Evolutionary conservation across 2,888 invertebrate genomes (phyloP), one percentile per base, ranked within the genome.

Genomic region (Patella ulyssiponensis): DNA sequence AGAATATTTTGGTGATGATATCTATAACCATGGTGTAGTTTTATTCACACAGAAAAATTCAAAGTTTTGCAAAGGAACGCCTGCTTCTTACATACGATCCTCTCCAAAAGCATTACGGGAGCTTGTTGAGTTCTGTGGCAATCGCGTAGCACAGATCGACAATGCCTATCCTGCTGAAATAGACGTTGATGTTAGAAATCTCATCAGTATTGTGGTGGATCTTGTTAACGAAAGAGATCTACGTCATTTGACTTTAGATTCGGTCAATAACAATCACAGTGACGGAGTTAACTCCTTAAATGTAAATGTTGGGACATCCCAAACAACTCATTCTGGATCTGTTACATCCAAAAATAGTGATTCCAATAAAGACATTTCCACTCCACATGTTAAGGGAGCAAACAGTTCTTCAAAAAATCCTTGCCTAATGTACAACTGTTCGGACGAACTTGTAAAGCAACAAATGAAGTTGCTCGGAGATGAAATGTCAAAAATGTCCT

Each of bases 191-290:
- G 23, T 64, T 64, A 20, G 64, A 20, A 64, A 64, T 64, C 64
- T 64, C 23, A 64, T 64, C 64, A 64, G 64, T 64, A 64, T 64
- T 64, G 64, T 64, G 23, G 64, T 64, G 20, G 64, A 64, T 23
- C 23, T 64, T 12, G 64, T 64, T 15, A 64, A 64, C 20, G 64
- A 64, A 12, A 64, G 64, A 23, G 23, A 64, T 64, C 23, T 64
- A 23, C 11, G 23, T 64, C 14, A 64, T 15, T 64, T 64, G 15
- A 23, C 20, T 64, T 64, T 64, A 23, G 64, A 64, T 23, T 23
- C 64, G 11, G 64, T 64, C 12, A 64, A 64, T 64, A 64, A 64
- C 4, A 64, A 64, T 64, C 23, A 20, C 20, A 23, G 12, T 11
- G 11, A 11, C 20, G 20, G 11, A 11, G 20, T 23, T 23, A 64